phyloP scores from a whole-genome alignment of 2,888 invertebrate genomes.

The Drosophila stalkeri region DNA sequence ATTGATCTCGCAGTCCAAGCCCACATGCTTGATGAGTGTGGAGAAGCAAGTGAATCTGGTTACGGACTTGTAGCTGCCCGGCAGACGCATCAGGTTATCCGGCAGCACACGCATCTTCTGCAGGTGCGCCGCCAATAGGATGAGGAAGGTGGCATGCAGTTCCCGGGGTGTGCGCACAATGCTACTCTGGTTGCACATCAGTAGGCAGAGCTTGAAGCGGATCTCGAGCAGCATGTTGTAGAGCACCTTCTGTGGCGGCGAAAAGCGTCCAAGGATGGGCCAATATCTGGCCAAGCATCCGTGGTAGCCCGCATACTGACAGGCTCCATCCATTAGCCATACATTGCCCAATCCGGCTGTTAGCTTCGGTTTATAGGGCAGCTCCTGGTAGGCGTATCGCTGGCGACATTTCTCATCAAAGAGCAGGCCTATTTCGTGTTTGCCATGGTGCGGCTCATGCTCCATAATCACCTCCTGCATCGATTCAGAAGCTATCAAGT shows the following conservation, averaged over 20 bases:
- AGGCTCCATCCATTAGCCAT: conserved; percentile 51
- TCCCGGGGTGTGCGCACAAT: conserved; percentile 30
- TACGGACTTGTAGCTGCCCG: conserved; percentile 7
- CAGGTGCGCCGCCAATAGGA: conserved; percentile 31
- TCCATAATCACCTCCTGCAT: conserved; percentile 45
- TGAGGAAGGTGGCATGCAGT: conserved; percentile 40
- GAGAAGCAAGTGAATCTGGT: conserved; percentile 32
- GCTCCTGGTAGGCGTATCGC: conserved; percentile 24
- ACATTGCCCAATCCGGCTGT: conserved; percentile 1
- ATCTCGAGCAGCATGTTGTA: conserved; percentile 53
- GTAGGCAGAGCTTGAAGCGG: conserved; percentile 29
- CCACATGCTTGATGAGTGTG: conserved; percentile 45
- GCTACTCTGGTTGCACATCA: conserved; percentile 15
- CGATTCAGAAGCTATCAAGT: conserved; percentile 45
- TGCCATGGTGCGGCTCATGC: conserved; percentile 9
- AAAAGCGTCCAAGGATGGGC: conserved; percentile 50
- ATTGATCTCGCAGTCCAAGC: conserved; percentile 22
- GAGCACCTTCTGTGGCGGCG: conserved; percentile 51
- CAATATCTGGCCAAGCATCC: conserved; percentile 54
- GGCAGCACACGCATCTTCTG: conserved; percentile 41
- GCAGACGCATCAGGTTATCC: neutral
- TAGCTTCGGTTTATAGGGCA: conserved; percentile 31
- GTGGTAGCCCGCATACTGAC: conserved; percentile 58
- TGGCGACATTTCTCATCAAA: conserved; percentile 42
- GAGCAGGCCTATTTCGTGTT: conserved; percentile 13